Evolutionary conservation across 2,888 invertebrate genomes (phyloP).

Genomic region (Euzophera pinguis): DNA sequence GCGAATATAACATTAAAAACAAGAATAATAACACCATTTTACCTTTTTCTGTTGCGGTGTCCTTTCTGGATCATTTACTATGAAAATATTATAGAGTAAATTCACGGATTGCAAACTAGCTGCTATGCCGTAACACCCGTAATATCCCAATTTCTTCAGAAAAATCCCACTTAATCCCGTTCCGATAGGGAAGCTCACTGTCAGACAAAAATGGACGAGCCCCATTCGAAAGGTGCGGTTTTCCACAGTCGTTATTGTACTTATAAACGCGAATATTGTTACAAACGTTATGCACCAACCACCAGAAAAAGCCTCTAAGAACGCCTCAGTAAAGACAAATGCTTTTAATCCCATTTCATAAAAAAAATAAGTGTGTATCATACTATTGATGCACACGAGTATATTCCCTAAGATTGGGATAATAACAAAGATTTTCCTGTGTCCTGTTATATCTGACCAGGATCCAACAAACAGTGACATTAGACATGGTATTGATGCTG

Average conservation of each 20-base stretch:
- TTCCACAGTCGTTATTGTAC: conserved; percentile 87
- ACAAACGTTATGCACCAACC: conserved; percentile 91
- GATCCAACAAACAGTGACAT: conserved; percentile 89
- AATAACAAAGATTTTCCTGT: conserved; percentile 86
- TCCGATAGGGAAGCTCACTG: conserved; percentile 92
- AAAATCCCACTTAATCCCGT: conserved; percentile 90
- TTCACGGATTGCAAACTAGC: conserved; percentile 83
- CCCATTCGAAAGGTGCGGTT: conserved; percentile 90
- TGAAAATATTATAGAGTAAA: conserved; percentile 82
- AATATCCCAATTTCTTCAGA: conserved; percentile 84
- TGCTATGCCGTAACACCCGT: conserved; percentile 86
- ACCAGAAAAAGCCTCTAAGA: conserved; percentile 87
- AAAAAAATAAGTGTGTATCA: conserved; percentile 87
- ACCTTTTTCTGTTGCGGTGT: conserved; percentile 54
- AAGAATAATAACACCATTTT: conserved; percentile 17
- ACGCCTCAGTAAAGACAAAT: conserved; percentile 85
- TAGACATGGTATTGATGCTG: conserved; percentile 87
- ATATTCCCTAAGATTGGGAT: conserved; percentile 86
- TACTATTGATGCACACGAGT: conserved; percentile 83
- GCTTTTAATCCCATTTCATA: conserved; percentile 86
- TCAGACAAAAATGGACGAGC: conserved; percentile 90
- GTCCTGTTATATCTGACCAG: conserved; percentile 83
- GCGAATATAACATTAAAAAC: no score
- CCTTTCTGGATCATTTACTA: conserved; percentile 81
- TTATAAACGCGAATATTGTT: conserved; percentile 90